Evolutionary conservation across 2,113 vertebrate genomes (phyloP), one percentile per base, ranked within the genome.

Genomic region (Potamarius usumacintae): DNA sequence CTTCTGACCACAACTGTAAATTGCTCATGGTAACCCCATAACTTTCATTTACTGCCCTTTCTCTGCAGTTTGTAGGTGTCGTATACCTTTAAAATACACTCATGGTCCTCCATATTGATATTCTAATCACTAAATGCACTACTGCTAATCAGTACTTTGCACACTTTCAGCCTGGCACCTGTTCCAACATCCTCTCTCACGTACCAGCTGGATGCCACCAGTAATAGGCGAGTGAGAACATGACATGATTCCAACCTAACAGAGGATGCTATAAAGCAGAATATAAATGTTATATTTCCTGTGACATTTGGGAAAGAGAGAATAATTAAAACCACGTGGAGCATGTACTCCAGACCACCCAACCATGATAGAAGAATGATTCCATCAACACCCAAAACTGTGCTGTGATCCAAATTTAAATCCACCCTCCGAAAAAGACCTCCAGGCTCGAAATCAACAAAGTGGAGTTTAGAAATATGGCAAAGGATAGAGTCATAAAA

Each of bases 401-500:
- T 85, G 11, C 57, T 63, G 57, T 77, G 71, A 74, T 85, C 71
- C 30, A 48, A 76, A 77, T 52, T 4, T 62, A 63, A 77, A 85
- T 55, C 48, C 27, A 27, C 18, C 52, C 50, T 48, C 77, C 63
- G 57, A 34, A 42, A 80, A 42, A 58, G 76, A 69, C 62, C 85
- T 80, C 76, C 77, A 86, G 27, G 9, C n/a, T 53, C 27, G 85
- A 67, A 79, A 86, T 48, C 42, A 88, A 85, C 76, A 85, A 80
- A 85, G 15, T 60, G 53, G 53, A 10, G 57, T 69, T 85, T 79
- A 9, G 78, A 76, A 84, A 89, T 63, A 83, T 62, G 82, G 85
- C 80, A 80, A 83, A 62, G 74, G 82, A 50, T 69, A 81, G 11
- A 57, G 63, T 84, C 63, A 79, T 84, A 89, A 89, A 86, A 79